Evolutionary conservation across 2,888 invertebrate species (phyloP).

Genomic region (Nymphalis c-album): DNA sequence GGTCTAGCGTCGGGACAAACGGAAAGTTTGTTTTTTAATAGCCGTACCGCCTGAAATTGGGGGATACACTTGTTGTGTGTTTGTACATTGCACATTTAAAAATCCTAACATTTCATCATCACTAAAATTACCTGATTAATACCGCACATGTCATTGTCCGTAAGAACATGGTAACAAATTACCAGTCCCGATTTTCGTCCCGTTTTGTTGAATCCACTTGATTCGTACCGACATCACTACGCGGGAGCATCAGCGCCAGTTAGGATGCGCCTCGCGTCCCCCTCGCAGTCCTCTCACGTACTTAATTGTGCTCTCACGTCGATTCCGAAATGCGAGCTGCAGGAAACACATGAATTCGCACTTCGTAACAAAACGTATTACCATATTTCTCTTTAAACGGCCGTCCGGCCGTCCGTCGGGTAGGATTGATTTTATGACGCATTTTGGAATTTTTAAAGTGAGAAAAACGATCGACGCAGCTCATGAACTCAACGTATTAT

Average conservation of each 20-base stretch:
- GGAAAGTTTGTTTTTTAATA: no score
- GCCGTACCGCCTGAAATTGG: no score
- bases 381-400: conserved; percentile 16
- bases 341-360: conserved; percentile 45
- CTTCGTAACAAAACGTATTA: conserved; percentile 40
- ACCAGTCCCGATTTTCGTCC: neutral
- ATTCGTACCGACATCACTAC: conserved; percentile 4
- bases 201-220: neutral
- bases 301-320: conserved; percentile 55
- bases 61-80: no score
- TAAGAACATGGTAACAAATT: no score
- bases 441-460: neutral
- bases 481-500: neutral
- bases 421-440: conserved; percentile 13
- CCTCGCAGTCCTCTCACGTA: conserved; percentile 57
- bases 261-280: conserved; percentile 41
- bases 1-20: no score
- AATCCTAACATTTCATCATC: no score
- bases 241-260: conserved; percentile 40
- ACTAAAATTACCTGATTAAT: no score
- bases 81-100: no score
- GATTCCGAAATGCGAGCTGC: conserved; percentile 25
- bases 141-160: no score
- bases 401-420: conserved; percentile 2
- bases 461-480: neutral